These are phyloP conservation scores for Lytechinus variegatus DNA, from an alignment of 35 echinoderm and acorn worm species.

Conservation along the genomic window DNA sequence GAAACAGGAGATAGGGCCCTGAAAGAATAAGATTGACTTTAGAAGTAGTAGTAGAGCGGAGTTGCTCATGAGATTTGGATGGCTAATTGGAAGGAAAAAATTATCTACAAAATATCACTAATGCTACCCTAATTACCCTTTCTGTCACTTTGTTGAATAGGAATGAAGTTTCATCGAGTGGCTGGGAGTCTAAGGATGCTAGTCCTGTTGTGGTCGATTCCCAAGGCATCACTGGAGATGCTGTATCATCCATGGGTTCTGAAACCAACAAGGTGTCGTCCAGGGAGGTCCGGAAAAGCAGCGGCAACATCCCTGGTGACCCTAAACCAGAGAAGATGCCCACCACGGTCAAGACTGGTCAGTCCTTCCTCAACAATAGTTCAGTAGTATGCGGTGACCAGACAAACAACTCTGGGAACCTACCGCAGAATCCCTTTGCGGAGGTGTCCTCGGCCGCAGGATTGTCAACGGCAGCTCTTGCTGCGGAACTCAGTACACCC, in stretches of 20 bases:
- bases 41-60: neutral
- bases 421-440: neutral
- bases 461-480: slow-evolving; percentile 8
- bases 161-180: slow-evolving; percentile 43
- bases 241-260: neutral
- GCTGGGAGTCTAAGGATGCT: slow-evolving; percentile 30
- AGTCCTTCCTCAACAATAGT: slow-evolving; percentile 12
- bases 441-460: neutral
- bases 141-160: neutral
- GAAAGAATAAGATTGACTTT: neutral
- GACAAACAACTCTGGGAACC: neutral
- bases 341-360: neutral
- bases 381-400: neutral
- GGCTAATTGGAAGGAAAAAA: neutral
- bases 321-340: neutral
- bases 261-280: neutral
- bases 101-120: neutral
- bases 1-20: too few relatives aligned
- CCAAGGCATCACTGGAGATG: neutral
- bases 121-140: neutral
- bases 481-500: neutral
- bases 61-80: too few relatives aligned
- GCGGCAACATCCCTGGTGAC: neutral
- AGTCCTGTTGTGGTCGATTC: neutral
- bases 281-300: neutral